These are phyloP conservation scores for Serripes groenlandicus DNA, from an alignment of 2,888 invertebrate genomes.

Conservation along the genomic window DNA sequence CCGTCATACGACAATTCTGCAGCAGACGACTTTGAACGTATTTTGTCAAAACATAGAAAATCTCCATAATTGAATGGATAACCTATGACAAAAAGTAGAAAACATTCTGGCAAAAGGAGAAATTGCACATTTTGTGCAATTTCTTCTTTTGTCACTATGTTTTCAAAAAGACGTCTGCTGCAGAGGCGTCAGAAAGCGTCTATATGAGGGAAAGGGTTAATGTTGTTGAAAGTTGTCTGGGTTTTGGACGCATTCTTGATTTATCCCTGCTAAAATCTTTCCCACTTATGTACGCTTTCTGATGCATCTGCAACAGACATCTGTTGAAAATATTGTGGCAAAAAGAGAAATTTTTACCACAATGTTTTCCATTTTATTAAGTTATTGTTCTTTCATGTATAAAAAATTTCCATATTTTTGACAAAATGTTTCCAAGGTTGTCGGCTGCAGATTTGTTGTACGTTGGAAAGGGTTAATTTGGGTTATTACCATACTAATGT, in stretches of 20 bases:
- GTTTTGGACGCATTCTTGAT: too few relatives aligned
- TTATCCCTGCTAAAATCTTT: too few relatives aligned
- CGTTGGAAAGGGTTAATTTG: neutral
- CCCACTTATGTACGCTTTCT: too few relatives aligned
- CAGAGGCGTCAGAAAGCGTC: neutral
- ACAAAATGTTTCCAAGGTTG: neutral
- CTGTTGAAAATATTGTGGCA: neutral
- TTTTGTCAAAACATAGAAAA: too few relatives aligned
- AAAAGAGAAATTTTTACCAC: neutral
- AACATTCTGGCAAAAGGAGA: neutral
- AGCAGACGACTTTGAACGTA: too few relatives aligned
- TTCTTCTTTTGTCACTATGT: neutral
- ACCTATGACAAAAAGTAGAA: too few relatives aligned
- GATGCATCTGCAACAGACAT: neutral
- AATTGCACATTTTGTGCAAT: neutral
- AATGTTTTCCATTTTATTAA: neutral
- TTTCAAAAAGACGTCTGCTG: neutral
- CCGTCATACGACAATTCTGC: too few relatives aligned
- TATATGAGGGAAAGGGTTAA: neutral
- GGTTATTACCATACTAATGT: neutral
- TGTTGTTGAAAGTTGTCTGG: too few relatives aligned
- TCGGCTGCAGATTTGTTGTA: neutral
- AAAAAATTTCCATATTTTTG: neutral
- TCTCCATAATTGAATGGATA: too few relatives aligned
- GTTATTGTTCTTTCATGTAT: neutral